Conservation (phyloP, 2,113 vertebrate genomes). For the Elachura formosa region DNA sequence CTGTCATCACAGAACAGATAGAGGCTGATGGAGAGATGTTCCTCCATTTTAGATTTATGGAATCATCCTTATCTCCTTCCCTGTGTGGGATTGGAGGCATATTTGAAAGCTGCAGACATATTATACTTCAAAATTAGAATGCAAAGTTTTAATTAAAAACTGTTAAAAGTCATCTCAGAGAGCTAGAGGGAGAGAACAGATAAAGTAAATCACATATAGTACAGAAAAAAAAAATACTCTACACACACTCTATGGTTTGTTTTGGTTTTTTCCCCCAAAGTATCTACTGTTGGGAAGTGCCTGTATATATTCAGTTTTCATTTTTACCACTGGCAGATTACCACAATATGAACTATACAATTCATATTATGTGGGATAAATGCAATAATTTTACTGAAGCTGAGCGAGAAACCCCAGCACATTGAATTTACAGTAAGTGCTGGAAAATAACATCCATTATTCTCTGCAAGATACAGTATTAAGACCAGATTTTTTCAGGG, state of each 20-base stretch:
- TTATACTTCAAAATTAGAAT: neutral
- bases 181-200: neutral
- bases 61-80: neutral
- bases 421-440: neutral
- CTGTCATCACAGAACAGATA: neutral
- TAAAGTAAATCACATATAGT: neutral
- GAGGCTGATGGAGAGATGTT: neutral
- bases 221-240: neutral
- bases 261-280: neutral
- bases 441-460: neutral
- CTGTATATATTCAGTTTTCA: neutral
- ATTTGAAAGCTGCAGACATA: neutral
- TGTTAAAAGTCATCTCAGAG: neutral
- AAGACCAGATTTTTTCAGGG: slow-evolving; percentile 51
- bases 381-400: neutral
- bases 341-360: neutral
- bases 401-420: neutral
- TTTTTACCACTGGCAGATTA: neutral
- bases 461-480: slow-evolving; percentile 16
- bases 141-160: neutral
- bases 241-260: neutral
- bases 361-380: neutral
- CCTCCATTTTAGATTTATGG: neutral
- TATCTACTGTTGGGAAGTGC: neutral
- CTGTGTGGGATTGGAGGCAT: neutral